Evolutionary conservation across 2,113 vertebrate species (phyloP), one percentile per base, ranked within the genome.

Genomic region (Petrocephalus microphthalmus): DNA sequence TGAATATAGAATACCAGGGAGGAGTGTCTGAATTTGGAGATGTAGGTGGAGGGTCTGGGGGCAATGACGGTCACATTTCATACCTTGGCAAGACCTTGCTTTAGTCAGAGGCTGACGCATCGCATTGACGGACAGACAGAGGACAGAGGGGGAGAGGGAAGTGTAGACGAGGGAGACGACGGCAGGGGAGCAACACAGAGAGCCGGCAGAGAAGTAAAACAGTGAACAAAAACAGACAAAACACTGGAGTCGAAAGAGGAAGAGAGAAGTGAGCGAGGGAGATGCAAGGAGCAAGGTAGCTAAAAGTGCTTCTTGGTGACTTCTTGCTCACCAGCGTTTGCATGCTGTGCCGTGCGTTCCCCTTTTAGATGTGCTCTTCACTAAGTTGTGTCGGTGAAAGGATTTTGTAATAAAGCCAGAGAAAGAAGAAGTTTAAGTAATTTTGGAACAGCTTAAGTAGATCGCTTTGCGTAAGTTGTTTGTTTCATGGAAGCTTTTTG

Each of bases 11-110:
- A 90, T 94, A 94, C 93, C 91, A 88, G 53, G 7, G 53, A 83
- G 87, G 91, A 71, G 67, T 92, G 94, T 88, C 94, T 96, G 90
- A 95, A 95, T 95, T 94, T 94, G 95, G 95, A 94, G 85, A 92
- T 91, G 51, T 91, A 93, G 90, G 92, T 91, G 92, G 91, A 91
- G 89, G 90, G 56, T 89, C 84, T 71, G 88, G 88, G 85, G 52
- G 42, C 54, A 86, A 42, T 51, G 11, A 49, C 67, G 87, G 49
- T 93, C 87, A 78, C 88, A 91, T 92, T 94, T 92, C 93, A 92
- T 90, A 87, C 90, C 51, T 89, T 88, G 89, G 86, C 88, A 88
- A 81, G 90, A 89, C 87, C 86, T 22, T 90, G 89, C 87, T 85
- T 71, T 88, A 29, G 84, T 89, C 84, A 87, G 88, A 91, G 85